Conservation (phyloP, 2,888 invertebrate genomes). For the Lysandra coridon region DNA sequence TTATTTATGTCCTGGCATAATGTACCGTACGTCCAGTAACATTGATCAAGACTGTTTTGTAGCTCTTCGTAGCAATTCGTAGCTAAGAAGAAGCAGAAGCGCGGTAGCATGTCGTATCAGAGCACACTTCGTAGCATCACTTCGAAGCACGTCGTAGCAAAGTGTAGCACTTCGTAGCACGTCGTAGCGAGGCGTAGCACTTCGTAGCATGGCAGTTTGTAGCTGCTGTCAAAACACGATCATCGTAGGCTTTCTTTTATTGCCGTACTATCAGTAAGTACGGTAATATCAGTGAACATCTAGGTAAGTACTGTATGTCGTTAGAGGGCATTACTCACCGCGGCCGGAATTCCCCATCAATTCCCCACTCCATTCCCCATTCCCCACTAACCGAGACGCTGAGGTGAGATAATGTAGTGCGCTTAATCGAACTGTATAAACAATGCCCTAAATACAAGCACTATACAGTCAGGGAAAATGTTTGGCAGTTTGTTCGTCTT, state of each 20-base stretch:
- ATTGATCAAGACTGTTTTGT: background rate
- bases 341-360: slow-evolving; percentile 57
- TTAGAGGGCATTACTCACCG: slow-evolving; percentile 59
- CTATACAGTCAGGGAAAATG: background rate
- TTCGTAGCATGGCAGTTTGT: background rate
- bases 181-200: background rate
- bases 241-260: background rate
- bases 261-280: background rate
- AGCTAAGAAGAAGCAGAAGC: no score
- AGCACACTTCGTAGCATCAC: background rate
- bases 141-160: background rate
- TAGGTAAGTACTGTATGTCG: slow-evolving; percentile 44
- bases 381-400: slow-evolving; percentile 47
- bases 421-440: slow-evolving; percentile 29
- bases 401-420: slow-evolving; percentile 35
- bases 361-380: slow-evolving; percentile 54
- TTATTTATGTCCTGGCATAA: no score
- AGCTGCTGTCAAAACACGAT: background rate
- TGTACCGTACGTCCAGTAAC: no score
- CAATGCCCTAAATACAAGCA: background rate
- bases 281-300: background rate
- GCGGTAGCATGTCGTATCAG: background rate
- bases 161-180: background rate
- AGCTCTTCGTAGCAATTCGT: background rate
- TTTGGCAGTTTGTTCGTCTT: background rate